Conservation (phyloP, 2,888 invertebrate species). For the Agonopterix arenella region DNA sequence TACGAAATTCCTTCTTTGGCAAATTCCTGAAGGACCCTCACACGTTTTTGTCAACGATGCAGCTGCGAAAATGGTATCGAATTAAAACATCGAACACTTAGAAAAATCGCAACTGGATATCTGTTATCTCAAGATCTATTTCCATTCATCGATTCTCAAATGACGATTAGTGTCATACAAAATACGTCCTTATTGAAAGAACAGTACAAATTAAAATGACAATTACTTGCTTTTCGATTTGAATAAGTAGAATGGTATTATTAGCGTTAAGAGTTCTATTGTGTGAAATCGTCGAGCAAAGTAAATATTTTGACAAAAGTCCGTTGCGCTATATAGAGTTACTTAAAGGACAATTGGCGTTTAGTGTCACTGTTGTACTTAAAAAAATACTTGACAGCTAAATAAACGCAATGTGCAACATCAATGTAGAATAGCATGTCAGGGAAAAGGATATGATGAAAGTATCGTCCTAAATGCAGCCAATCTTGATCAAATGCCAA, state of each 20-base stretch:
- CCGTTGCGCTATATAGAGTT: constrained; percentile 66
- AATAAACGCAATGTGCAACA: not conserved
- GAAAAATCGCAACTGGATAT: constrained; percentile 47
- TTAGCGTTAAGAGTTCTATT: constrained; percentile 59
- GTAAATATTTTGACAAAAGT: constrained; percentile 75
- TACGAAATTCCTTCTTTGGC: too few species aligned
- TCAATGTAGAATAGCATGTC: not conserved
- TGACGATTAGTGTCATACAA: constrained; percentile 40
- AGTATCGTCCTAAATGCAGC: constrained; percentile 1
- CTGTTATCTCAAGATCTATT: constrained; percentile 56
- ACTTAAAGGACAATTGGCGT: constrained; percentile 57
- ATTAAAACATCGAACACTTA: constrained; percentile 24
- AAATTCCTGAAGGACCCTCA: not conserved
- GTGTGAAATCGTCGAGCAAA: constrained; percentile 45
- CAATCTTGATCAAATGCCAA: constrained; percentile 46
- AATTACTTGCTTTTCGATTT: constrained; percentile 46
- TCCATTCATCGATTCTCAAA: constrained; percentile 39
- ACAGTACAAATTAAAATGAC: constrained; percentile 60
- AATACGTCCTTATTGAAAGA: constrained; percentile 28
- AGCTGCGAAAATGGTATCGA: constrained; percentile 26
- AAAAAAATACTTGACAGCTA: constrained; percentile 25
- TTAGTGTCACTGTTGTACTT: constrained; percentile 25
- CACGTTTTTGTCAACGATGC: constrained; percentile 10
- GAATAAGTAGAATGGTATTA: constrained; percentile 57
- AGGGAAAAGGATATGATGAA: constrained; percentile 3